Percentiles rank a stretch among this genome's conserved stretches.
These are phyloP conservation scores for Coreoperca whiteheadi DNA, from an alignment of 2,113 vertebrate genomes.

Conservation along the genomic window DNA sequence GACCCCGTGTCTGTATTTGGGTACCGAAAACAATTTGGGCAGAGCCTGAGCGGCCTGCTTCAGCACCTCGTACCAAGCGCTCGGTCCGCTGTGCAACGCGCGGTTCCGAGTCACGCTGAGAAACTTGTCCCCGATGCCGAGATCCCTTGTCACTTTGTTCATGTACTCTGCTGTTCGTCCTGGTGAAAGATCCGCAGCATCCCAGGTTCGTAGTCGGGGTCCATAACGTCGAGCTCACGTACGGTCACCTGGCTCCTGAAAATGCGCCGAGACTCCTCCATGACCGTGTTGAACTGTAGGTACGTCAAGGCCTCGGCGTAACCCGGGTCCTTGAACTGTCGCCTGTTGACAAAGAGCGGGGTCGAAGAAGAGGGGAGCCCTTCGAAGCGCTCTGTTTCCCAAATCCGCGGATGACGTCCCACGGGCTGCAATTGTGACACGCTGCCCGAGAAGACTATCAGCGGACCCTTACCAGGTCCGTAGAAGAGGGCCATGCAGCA, in stretches of 20 bases:
- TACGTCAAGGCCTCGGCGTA: not conserved
- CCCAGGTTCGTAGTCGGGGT: not conserved
- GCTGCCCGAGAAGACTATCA: conserved; percentile 8
- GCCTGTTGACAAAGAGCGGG: conserved; percentile 15
- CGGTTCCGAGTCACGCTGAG: too few relatives aligned
- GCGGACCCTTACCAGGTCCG: not conserved
- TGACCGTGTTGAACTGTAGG: conserved; percentile 30
- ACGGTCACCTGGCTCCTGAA: not conserved
- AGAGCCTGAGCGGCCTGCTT: too few relatives aligned
- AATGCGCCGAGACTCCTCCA: not conserved
- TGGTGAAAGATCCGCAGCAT: conserved; percentile 19
- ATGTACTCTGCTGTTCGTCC: not conserved
- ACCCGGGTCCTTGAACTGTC: conserved; percentile 8
- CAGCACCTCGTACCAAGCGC: too few relatives aligned
- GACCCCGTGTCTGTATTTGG: too few relatives aligned
- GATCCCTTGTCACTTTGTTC: too few relatives aligned
- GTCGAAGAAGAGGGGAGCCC: not conserved
- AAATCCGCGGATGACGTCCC: not conserved
- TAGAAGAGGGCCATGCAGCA: not conserved
- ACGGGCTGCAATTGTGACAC: conserved; percentile 9
- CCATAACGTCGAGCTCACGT: not conserved
- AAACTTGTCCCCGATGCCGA: too few relatives aligned
- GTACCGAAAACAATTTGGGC: too few relatives aligned
- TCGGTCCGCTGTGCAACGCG: too few relatives aligned
- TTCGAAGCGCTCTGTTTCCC: not conserved